These are phyloP conservation scores for Spilogale gracilis DNA, from an alignment of 2,113 vertebrate species.

Conservation along the genomic window DNA sequence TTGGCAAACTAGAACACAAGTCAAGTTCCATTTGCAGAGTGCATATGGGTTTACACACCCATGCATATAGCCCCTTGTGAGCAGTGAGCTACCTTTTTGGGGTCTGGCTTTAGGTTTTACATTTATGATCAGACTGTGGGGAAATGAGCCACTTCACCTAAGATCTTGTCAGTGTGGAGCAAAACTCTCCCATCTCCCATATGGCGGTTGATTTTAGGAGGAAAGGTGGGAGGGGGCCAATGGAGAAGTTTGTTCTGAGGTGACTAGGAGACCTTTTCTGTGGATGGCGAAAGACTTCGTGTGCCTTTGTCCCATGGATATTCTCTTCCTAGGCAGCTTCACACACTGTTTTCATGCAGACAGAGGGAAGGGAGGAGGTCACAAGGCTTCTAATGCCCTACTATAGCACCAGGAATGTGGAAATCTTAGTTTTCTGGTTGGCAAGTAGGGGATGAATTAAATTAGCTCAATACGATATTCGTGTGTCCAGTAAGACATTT, in stretches of 20 bases:
- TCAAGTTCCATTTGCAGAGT: neutral
- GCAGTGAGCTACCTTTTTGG: neutral
- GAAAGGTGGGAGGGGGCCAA: neutral
- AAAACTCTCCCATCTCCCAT: neutral
- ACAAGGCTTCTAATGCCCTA: neutral
- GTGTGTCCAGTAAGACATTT: neutral
- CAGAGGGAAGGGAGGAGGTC: neutral
- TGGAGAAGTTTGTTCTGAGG: neutral
- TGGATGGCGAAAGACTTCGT: neutral
- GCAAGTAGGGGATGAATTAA: neutral
- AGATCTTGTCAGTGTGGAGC: neutral
- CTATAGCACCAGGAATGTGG: neutral
- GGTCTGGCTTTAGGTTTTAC: neutral
- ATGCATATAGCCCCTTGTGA: neutral
- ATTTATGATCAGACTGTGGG: neutral
- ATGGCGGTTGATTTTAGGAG: constrained; percentile 31
- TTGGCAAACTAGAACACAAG: neutral
- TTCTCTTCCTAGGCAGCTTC: neutral
- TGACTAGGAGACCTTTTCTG: neutral
- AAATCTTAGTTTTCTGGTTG: constrained; percentile 26
- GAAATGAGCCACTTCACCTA: neutral
- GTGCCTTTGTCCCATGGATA: too few relatives aligned
- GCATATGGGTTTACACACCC: neutral
- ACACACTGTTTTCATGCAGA: neutral
- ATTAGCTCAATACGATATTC: neutral